These are phyloP conservation scores for Lonchura striata DNA, from an alignment of 2,113 vertebrate genomes.

Conservation along the genomic window DNA sequence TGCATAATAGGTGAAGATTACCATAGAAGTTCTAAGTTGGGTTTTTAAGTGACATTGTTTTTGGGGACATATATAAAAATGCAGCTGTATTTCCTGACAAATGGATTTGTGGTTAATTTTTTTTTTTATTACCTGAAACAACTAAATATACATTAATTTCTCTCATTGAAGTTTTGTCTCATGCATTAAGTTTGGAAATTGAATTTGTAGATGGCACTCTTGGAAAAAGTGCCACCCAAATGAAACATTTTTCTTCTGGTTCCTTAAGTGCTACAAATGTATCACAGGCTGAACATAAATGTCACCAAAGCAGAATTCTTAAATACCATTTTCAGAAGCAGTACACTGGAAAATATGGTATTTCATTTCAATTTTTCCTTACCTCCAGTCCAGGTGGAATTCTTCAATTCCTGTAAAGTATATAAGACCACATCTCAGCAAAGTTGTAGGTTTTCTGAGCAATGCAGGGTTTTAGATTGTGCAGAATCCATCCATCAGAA, in stretches of 20 bases:
- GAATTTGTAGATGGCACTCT: not conserved
- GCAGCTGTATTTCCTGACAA: not conserved
- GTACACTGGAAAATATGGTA: not conserved
- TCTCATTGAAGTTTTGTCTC: not conserved
- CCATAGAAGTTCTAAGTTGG: not conserved
- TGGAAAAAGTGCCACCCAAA: not conserved
- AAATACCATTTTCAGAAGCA: not conserved
- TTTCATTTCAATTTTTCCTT: not conserved
- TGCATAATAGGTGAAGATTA: not conserved
- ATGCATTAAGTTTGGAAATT: not conserved
- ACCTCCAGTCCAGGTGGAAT: not conserved
- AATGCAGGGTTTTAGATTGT: not conserved
- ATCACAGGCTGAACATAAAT: not conserved
- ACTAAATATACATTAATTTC: not conserved
- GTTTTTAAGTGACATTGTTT: not conserved
- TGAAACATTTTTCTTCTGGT: not conserved
- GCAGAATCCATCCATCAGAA: not conserved
- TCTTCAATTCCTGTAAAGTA: not conserved
- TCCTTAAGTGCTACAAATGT: not conserved
- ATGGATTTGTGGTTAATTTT: not conserved
- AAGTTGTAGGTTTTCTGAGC: not conserved
- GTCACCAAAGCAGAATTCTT: not conserved
- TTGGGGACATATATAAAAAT: not conserved
- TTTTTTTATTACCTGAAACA: not conserved
- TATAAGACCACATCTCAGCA: not conserved